Percentiles rank a stretch among this genome's conserved stretches.
These are phyloP conservation scores for Botia kubotai DNA, from an alignment of 2,797 vertebrate genomes.

Conservation along the genomic window DNA sequence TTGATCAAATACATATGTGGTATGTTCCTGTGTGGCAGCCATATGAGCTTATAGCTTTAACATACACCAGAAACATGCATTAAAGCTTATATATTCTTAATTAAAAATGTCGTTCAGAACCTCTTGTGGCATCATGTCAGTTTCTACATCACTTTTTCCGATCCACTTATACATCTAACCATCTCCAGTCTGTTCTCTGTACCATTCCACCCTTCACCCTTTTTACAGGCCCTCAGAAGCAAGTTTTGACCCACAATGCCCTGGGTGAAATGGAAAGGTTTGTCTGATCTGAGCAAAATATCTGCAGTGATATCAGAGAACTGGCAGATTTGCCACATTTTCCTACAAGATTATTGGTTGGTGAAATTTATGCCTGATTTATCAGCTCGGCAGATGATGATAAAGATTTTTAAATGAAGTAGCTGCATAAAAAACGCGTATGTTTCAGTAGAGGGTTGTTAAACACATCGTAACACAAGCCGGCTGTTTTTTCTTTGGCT, in stretches of 20 bases:
- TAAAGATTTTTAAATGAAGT: neutral
- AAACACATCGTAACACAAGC: constrained; percentile 11
- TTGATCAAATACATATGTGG: neutral
- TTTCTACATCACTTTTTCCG: neutral
- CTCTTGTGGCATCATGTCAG: neutral
- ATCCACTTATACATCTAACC: neutral
- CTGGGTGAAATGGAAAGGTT: constrained; percentile 17
- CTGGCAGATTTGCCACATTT: constrained; percentile 25
- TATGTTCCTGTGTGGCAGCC: neutral
- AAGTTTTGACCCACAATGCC: constrained; percentile 15
- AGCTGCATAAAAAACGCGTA: neutral
- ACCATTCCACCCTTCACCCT: constrained; percentile 17
- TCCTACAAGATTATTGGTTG: neutral
- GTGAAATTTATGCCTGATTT: neutral
- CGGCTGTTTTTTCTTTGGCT: neutral
- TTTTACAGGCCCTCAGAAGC: constrained; percentile 34
- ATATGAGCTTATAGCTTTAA: constrained; percentile 11
- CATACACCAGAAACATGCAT: constrained; percentile 12
- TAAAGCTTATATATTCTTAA: constrained; percentile 10
- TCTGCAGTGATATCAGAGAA: constrained; percentile 31
- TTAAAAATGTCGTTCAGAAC: constrained; percentile 1
- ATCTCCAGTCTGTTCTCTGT: neutral
- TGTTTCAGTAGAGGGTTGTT: constrained; percentile 1
- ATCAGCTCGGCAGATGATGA: constrained; percentile 3
- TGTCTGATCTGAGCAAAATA: constrained; percentile 35